phyloP scores from a whole-genome alignment of 2,888 invertebrate species.

The Anagyrus pseudococci region DNA sequence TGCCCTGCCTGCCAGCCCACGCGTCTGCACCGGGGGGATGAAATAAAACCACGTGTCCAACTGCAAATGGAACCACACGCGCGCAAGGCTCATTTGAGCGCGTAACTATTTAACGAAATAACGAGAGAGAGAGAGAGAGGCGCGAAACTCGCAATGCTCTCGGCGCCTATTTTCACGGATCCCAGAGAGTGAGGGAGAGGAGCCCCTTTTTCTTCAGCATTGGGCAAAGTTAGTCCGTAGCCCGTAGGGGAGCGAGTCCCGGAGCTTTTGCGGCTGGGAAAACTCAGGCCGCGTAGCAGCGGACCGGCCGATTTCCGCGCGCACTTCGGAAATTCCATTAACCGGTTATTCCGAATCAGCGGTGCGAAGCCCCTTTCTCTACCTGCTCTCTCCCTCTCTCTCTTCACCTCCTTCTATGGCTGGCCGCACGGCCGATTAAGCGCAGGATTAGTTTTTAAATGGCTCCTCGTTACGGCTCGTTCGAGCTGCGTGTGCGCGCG shows the following conservation, averaged over 20 bases:
- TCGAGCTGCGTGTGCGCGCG: no score
- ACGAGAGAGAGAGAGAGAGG: constrained; percentile 5
- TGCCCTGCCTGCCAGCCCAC: background rate
- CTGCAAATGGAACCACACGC: constrained; percentile 14
- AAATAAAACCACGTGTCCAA: no score
- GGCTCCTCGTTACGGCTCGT: no score
- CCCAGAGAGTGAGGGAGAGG: constrained; percentile 3
- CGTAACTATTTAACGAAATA: constrained; percentile 37
- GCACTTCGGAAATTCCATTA: constrained; percentile 33
- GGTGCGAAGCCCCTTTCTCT: background rate
- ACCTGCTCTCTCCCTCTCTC: no score
- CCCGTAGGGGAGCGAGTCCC: background rate
- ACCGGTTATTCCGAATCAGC: constrained; percentile 23
- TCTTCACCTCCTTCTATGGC: no score
- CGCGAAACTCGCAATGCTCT: background rate
- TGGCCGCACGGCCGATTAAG: no score
- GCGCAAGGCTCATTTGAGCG: constrained; percentile 11
- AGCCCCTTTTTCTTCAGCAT: constrained; percentile 18
- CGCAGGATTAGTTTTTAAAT: no score
- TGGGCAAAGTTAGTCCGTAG: constrained; percentile 32
- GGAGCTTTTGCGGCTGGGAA: constrained; percentile 26
- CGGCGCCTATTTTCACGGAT: background rate
- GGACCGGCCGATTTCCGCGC: constrained; percentile 26
- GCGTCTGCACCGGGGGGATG: background rate
- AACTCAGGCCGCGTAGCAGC: no score